Evolutionary conservation across 2,797 vertebrate species (phyloP).

Genomic region (Falco novaeseelandiae): DNA sequence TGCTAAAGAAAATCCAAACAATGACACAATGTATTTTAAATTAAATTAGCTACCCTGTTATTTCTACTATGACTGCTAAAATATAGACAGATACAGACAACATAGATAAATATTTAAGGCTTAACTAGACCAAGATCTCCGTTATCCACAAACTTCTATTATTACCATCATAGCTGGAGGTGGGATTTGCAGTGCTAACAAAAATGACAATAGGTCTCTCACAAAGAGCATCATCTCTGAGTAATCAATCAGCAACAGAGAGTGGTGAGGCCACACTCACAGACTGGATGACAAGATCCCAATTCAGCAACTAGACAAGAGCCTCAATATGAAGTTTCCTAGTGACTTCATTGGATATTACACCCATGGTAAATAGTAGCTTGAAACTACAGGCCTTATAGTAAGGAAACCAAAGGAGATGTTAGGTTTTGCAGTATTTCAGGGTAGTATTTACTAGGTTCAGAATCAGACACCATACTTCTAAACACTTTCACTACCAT

Average conservation of each 20-base stretch:
- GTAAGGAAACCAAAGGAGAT: background rate
- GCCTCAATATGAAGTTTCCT: background rate
- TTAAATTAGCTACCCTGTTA: background rate
- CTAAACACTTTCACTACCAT: background rate
- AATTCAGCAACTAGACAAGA: background rate
- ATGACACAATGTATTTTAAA: background rate
- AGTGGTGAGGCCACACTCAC: background rate
- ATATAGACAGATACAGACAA: background rate
- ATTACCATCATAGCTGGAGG: background rate
- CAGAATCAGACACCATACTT: background rate
- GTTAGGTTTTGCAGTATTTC: background rate
- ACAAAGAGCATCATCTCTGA: background rate
- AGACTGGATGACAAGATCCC: background rate
- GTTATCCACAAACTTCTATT: background rate
- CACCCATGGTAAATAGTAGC: background rate
- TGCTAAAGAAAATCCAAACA: background rate
- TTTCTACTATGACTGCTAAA: background rate
- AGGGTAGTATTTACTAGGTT: background rate
- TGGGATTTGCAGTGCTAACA: background rate
- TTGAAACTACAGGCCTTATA: background rate
- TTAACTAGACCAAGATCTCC: background rate
- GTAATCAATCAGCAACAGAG: background rate
- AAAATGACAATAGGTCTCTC: background rate
- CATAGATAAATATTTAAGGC: background rate
- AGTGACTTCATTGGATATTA: background rate